Base-by-base conservation (phyloP, 2,797 vertebrate genomes). In the Clamator glandarius region DNA sequence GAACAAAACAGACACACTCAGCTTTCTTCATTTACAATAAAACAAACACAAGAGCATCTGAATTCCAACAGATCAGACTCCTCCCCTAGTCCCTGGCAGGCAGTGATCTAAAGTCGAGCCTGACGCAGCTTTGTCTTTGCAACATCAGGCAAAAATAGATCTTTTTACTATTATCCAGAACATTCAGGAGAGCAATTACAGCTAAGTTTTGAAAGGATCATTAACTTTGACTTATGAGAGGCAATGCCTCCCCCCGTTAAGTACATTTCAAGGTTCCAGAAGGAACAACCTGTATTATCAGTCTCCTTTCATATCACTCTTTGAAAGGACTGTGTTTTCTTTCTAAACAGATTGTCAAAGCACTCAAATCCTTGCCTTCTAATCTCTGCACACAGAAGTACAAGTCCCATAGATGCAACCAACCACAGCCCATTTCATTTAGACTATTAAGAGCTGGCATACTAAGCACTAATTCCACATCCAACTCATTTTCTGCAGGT, bases 321-420 rank as follows among this genome's bases (percentile, higher is more conserved):
- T 85, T 79, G 58, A 92, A 94, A 86, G 77, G 91, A 54, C 82
- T 18, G 69, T 15, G 46, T 84, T 81, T 91, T 86, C 70, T 82
- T 92, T 75, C 92, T 81, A 75, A 91, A 67, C 50, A 95, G 95
- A 97, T 96, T 96, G 95, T 96, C 96, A 94, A 90, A 96, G 95
- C 95, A 94, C 87, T 92, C 87, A 50, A 62, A 85, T 87, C 92
- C 89, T 96, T 62, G 77, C 74, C 91, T 90, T 92, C 74, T 64
- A 74, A 89, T 77, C 87, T 59, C 89, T 64, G 84, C 66, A 90
- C 20, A 41, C 69, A 66, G 73, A 62, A 90, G 31, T 36, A 75
- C 76, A 86, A 70, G 39, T 74, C 80, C 70, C 64, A 81, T 2
- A 79, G 83, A 67, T 74, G 67, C 44, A 79, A 77, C 52, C 52